phyloP scores from a whole-genome alignment of 1,140 invertebrate genomes.

The Uloborus diversus region DNA sequence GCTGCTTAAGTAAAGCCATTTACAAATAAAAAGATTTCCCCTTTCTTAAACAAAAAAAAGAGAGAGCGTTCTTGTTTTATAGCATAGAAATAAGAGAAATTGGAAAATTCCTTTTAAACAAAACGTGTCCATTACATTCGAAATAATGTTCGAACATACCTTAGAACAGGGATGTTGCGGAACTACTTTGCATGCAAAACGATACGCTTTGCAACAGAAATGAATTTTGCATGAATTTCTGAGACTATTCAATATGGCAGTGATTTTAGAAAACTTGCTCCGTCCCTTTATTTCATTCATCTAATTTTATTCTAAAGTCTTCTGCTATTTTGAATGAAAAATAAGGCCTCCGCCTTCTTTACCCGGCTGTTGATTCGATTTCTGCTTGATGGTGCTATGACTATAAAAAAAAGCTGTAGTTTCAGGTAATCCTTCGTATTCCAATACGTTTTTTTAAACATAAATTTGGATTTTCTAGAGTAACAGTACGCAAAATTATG shows the following conservation, averaged over 20 bases:
- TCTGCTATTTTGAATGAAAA: too few relatives aligned
- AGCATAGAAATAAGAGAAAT: background rate
- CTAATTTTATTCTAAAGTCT: too few relatives aligned
- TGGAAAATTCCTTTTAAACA: constrained; percentile 50
- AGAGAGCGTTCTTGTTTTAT: too few relatives aligned
- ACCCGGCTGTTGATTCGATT: too few relatives aligned
- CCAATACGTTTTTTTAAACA: too few relatives aligned
- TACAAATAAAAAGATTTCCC: constrained; percentile 54
- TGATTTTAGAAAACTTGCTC: constrained; percentile 20
- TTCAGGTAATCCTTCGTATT: too few relatives aligned
- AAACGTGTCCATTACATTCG: constrained; percentile 53
- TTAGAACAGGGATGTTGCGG: constrained; percentile 26
- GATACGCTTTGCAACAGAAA: constrained; percentile 29
- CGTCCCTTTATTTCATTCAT: too few relatives aligned
- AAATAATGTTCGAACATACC: constrained; percentile 45
- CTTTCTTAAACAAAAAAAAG: constrained; percentile 12
- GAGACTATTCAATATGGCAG: constrained; percentile 39
- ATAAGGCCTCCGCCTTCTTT: too few relatives aligned
- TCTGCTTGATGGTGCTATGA: too few relatives aligned
- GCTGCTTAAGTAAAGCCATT: constrained; percentile 51
- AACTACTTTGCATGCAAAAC: constrained; percentile 51
- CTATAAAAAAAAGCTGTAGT: too few relatives aligned
- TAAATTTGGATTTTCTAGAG: too few relatives aligned
- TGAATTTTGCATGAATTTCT: constrained; percentile 55
- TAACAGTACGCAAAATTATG: too few relatives aligned